Conservation (phyloP, 2,797 vertebrate species). For the Echiichthys vipera region DNA sequence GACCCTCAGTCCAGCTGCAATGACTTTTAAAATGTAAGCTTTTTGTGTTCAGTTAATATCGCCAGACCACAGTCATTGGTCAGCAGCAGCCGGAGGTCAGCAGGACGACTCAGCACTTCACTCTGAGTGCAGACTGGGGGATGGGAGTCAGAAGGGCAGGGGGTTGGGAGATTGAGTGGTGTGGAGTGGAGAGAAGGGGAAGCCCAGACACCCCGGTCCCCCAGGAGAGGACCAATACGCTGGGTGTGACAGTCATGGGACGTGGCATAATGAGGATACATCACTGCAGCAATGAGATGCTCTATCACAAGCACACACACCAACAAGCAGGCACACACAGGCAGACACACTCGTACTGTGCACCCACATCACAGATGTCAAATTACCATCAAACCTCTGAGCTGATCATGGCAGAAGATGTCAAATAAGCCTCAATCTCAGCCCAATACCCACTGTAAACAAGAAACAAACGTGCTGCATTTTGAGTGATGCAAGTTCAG, state of each 20-base stretch:
- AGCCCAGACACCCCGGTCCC: conserved; percentile 67
- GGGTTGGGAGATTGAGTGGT: conserved; percentile 50
- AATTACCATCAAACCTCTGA: conserved; percentile 16
- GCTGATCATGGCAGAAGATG: conserved; percentile 30
- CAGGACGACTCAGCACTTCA: conserved; percentile 63
- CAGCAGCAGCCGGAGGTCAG: conserved; percentile 54
- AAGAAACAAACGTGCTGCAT: conserved; percentile 5
- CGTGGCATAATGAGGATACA: conserved; percentile 82
- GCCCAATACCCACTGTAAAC: conserved; percentile 42
- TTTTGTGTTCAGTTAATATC: conserved; percentile 23
- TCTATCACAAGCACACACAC: conserved; percentile 65
- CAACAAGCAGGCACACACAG: conserved; percentile 12
- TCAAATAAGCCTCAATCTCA: conserved; percentile 35
- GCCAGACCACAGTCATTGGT: conserved; percentile 19
- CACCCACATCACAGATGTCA: conserved; percentile 28
- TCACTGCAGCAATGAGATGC: conserved; percentile 79
- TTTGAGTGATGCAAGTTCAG: conserved; percentile 31
- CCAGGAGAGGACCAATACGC: conserved; percentile 65
- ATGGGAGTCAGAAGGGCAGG: conserved; percentile 41
- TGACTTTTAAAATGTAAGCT: neutral
- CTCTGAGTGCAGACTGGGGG: conserved; percentile 6
- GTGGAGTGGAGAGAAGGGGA: conserved; percentile 58
- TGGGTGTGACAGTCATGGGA: conserved; percentile 76
- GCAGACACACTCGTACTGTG: conserved; percentile 15
- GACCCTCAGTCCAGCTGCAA: neutral